Conservation (phyloP, 2,113 vertebrate species). For the Osmerus mordax region DNA sequence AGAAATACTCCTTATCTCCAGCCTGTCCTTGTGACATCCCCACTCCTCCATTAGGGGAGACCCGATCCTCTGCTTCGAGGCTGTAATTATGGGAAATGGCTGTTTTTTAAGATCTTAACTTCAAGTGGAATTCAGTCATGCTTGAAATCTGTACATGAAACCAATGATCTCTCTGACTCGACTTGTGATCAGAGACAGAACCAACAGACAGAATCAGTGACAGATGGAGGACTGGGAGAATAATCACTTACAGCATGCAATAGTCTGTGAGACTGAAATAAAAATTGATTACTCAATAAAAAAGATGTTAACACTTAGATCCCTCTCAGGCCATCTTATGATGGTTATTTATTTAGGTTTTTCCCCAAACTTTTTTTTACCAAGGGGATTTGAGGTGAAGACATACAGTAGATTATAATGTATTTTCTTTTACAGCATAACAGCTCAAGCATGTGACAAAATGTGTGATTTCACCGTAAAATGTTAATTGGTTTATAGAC, state of each 20-base stretch:
- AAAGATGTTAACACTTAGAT: no score
- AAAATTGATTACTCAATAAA: neutral
- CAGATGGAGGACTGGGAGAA: neutral
- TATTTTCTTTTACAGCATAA: neutral
- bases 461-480: neutral
- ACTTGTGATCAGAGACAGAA: neutral
- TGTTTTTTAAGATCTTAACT: conserved; percentile 49
- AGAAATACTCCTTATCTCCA: conserved; percentile 38
- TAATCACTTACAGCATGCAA: neutral
- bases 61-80: conserved; percentile 23
- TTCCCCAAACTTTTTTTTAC: no score
- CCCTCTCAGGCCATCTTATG: no score
- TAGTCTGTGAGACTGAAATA: neutral
- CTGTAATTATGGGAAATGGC: conserved; percentile 49
- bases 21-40: conserved; percentile 16
- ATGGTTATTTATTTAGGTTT: no score
- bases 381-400: no score
- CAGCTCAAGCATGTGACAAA: neutral
- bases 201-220: neutral
- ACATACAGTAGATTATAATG: no score
- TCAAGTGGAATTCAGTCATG: conserved; percentile 42
- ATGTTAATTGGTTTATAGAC: neutral
- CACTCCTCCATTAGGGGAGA: conserved; percentile 45
- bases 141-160: conserved; percentile 46
- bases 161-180: conserved; percentile 24